phyloP scores from a whole-genome alignment of 2,113 vertebrate genomes.

The Pyxicephalus adspersus region DNA sequence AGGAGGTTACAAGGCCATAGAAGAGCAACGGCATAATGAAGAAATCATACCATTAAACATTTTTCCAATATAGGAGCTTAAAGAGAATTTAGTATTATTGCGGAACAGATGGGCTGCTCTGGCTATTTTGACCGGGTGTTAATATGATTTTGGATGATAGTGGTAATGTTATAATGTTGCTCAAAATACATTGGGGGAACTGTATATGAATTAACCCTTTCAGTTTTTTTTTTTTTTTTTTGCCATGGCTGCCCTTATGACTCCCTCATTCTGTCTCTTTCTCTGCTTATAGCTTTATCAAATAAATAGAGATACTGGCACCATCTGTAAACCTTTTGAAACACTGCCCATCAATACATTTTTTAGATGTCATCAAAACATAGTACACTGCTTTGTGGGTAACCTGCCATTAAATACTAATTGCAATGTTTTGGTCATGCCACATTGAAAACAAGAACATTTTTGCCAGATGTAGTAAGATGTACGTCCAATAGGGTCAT shows the following conservation, averaged over 20 bases:
- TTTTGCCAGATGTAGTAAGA: constrained; percentile 28
- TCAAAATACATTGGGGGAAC: constrained; percentile 28
- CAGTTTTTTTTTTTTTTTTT: no score
- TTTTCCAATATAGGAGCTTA: constrained; percentile 51
- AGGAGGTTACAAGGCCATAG: constrained; percentile 36
- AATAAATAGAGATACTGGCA: constrained; percentile 51
- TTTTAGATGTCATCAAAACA: constrained; percentile 46
- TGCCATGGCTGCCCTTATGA: constrained; percentile 32
- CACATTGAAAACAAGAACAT: constrained; percentile 31
- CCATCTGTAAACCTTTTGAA: constrained; percentile 50
- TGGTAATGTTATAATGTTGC: constrained; percentile 16
- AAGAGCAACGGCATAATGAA: constrained; percentile 24
- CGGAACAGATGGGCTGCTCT: constrained; percentile 50
- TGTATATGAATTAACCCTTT: constrained; percentile 46
- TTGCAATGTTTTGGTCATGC: constrained; percentile 31
- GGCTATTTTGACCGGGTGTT: constrained; percentile 53
- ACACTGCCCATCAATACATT: constrained; percentile 45
- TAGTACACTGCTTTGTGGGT: constrained; percentile 38
- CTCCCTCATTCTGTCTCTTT: not conserved
- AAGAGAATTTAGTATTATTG: constrained; percentile 42
- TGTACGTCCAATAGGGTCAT: not conserved
- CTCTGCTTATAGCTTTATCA: constrained; percentile 47
- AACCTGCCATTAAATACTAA: constrained; percentile 34
- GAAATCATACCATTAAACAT: constrained; percentile 23
- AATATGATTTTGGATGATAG: constrained; percentile 48